phyloP scores from a whole-genome alignment of 2,888 invertebrate species.

The Uropetala carovei region DNA sequence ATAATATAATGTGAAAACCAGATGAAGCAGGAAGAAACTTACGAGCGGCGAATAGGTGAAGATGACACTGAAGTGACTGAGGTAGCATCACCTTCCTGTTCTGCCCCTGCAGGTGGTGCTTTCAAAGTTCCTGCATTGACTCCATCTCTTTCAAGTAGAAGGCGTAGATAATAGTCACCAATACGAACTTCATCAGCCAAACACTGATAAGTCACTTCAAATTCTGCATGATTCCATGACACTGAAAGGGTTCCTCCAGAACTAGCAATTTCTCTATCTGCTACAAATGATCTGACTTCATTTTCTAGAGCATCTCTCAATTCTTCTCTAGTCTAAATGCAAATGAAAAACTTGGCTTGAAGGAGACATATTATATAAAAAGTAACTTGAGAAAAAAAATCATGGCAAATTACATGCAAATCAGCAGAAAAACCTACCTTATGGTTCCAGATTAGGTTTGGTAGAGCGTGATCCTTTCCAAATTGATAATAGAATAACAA shows the following conservation, averaged over 20 bases:
- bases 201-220: constrained; percentile 95
- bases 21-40: constrained; percentile 75
- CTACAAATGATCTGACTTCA: constrained; percentile 92
- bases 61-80: constrained; percentile 22
- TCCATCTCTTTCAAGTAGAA: constrained; percentile 91
- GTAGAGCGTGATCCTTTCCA: constrained; percentile 93
- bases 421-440: constrained; percentile 79
- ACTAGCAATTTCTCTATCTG: constrained; percentile 88
- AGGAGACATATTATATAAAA: constrained; percentile 17
- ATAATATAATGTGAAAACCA: background rate
- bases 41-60: constrained; percentile 91
- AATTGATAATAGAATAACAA: constrained; percentile 97
- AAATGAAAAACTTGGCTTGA: constrained; percentile 22
- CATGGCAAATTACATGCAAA: background rate
- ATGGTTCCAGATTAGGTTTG: constrained; percentile 99
- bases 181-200: constrained; percentile 98
- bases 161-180: constrained; percentile 97
- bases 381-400: background rate
- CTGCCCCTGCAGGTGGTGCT: background rate
- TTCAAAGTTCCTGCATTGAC: constrained; percentile 19
- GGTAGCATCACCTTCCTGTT: constrained; percentile 15
- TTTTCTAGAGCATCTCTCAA: constrained; percentile 93
- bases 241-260: constrained; percentile 82
- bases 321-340: constrained; percentile 92
- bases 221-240: constrained; percentile 99